A percentile compares a stretch with the other conserved stretches of the same genome.
These are phyloP conservation scores for Diaphora mendica DNA, from an alignment of 2,888 invertebrate species.

Conservation along the genomic window DNA sequence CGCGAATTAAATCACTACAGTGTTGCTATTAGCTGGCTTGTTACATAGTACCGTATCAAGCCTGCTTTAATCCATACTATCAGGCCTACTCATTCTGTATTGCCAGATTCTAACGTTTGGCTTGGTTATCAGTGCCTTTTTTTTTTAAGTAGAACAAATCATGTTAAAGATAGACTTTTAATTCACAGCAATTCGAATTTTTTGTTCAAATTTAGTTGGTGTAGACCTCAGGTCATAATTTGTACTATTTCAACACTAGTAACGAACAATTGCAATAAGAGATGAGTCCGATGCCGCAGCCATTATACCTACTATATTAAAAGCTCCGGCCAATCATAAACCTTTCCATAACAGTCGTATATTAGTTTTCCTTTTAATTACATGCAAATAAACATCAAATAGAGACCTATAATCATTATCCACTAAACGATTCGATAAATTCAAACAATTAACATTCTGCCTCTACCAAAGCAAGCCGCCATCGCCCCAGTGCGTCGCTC, in stretches of 20 bases:
- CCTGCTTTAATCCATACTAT: background rate
- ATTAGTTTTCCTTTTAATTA: background rate
- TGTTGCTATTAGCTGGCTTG: conserved; percentile 22
- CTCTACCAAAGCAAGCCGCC: conserved; percentile 24
- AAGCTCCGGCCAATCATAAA: background rate
- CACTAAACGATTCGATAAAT: conserved; percentile 59
- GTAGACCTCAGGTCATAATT: background rate
- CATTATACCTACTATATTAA: background rate
- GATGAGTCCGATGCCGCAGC: no score
- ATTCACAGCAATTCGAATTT: background rate
- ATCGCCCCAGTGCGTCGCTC: conserved; percentile 65
- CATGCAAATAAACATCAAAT: conserved; percentile 8
- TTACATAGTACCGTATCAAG: conserved; percentile 6
- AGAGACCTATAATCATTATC: background rate
- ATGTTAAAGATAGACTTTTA: background rate
- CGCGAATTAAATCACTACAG: conserved; percentile 62
- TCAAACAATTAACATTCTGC: conserved; percentile 66
- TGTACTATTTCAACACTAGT: no score
- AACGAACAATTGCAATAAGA: no score
- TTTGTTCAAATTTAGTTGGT: no score
- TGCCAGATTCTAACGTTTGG: background rate
- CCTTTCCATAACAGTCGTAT: background rate
- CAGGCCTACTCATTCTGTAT: background rate
- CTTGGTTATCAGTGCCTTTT: background rate
- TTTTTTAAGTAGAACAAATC: background rate